Conservation (phyloP, 2,797 vertebrate species). For the Micromesistius poutassou region DNA sequence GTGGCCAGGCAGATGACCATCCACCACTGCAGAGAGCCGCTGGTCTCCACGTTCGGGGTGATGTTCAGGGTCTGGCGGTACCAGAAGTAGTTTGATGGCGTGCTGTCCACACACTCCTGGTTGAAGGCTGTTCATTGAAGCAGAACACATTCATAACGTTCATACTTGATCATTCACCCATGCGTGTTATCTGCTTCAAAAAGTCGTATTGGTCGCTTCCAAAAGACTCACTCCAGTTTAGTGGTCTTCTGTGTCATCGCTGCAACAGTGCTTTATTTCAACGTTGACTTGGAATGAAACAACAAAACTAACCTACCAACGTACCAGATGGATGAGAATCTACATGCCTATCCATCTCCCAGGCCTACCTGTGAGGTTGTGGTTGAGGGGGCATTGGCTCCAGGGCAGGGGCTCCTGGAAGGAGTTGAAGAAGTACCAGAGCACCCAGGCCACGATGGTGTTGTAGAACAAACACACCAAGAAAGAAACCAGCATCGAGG, state of each 20-base stretch:
- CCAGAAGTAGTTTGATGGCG: slow-evolving; percentile 87
- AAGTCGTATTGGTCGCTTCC: background rate
- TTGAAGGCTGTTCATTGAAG: slow-evolving; percentile 60
- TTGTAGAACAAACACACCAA: slow-evolving; percentile 84
- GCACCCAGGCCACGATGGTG: slow-evolving; percentile 83
- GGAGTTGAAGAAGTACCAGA: slow-evolving; percentile 90
- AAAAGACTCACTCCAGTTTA: background rate
- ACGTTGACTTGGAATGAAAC: background rate
- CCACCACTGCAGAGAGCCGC: slow-evolving; percentile 78
- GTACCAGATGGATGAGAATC: no score
- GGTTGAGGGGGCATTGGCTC: slow-evolving; percentile 78
- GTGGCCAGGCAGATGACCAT: slow-evolving; percentile 76
- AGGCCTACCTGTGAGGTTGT: slow-evolving; percentile 75
- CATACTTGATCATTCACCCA: background rate
- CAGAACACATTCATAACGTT: background rate
- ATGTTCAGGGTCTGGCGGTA: slow-evolving; percentile 87
- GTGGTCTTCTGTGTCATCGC: background rate
- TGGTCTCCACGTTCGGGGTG: slow-evolving; percentile 64
- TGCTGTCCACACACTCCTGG: slow-evolving; percentile 79
- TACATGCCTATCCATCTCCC: background rate
- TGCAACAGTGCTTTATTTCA: background rate
- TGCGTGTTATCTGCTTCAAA: background rate
- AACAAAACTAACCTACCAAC: background rate
- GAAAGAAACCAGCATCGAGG: slow-evolving; percentile 73
- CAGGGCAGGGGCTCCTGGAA: slow-evolving; percentile 88